These are phyloP conservation scores for Andricus quercusramuli DNA, from an alignment of 2,888 invertebrate species.

Conservation along the genomic window DNA sequence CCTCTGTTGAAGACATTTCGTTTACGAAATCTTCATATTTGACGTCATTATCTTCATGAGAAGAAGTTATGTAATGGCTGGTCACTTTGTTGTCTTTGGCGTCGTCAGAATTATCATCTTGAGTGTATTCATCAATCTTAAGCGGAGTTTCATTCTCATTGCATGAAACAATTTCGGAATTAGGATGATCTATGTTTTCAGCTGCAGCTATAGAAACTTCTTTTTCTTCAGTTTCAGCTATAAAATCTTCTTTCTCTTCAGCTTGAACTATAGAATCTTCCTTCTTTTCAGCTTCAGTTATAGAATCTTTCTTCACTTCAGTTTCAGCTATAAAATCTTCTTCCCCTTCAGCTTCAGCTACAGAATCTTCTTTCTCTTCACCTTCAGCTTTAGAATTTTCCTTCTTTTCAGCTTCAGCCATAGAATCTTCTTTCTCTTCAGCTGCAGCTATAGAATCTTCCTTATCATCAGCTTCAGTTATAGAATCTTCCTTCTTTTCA, in stretches of 20 bases:
- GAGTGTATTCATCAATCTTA: background rate
- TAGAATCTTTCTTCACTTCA: background rate
- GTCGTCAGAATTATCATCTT: background rate
- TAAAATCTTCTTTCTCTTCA: background rate
- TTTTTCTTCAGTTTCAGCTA: background rate
- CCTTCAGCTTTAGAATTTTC: background rate
- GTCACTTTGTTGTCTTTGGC: background rate
- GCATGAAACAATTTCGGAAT: background rate
- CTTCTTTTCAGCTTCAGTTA: background rate
- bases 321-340: background rate
- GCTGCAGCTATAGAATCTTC: background rate
- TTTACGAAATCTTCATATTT: slow-evolving; percentile 20
- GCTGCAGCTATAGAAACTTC: too few relatives aligned
- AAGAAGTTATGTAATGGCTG: background rate
- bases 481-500: background rate
- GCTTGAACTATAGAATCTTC: background rate
- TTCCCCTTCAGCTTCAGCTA: background rate
- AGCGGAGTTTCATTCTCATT: background rate
- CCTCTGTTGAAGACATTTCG: background rate
- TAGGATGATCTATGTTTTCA: background rate
- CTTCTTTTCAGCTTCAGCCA: background rate
- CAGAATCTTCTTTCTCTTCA: background rate
- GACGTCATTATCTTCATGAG: background rate
- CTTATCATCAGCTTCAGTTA: background rate
- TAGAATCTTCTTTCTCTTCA: background rate